These are phyloP conservation scores for Cyanoderma ruficeps DNA, from an alignment of 2,113 vertebrate genomes.

Conservation along the genomic window DNA sequence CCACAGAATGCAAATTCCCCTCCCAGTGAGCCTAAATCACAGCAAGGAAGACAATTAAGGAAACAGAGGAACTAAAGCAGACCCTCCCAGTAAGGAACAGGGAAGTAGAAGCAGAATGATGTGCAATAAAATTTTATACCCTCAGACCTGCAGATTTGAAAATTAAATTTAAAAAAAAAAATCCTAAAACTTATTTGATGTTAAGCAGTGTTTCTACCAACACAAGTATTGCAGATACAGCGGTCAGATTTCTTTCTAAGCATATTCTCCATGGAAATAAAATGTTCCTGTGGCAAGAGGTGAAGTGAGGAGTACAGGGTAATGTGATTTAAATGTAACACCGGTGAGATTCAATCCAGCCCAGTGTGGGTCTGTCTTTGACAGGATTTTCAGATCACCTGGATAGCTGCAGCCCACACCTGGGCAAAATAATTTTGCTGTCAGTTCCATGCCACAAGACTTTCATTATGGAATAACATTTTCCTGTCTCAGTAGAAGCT, in stretches of 20 bases:
- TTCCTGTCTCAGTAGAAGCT: not conserved
- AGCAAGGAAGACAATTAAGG: not conserved
- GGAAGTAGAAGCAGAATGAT: not conserved
- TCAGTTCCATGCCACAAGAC: not conserved
- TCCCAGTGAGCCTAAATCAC: not conserved
- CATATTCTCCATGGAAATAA: not conserved
- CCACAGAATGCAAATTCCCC: not conserved
- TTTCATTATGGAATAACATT: not conserved
- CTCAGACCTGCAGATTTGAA: not conserved
- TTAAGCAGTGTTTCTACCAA: not conserved
- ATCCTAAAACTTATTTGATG: not conserved
- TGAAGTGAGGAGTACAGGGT: not conserved
- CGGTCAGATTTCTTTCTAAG: not conserved
- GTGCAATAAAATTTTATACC: not conserved
- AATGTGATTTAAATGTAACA: not conserved
- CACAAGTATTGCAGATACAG: not conserved
- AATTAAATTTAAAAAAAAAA: not conserved
- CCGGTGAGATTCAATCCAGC: not conserved
- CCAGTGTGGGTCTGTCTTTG: not conserved
- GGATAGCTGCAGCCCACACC: not conserved
- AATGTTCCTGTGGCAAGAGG: not conserved
- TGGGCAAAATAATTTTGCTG: not conserved
- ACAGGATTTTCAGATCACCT: not conserved
- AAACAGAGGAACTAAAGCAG: not conserved
- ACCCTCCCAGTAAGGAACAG: not conserved